Conservation (phyloP, 2,888 invertebrate species). For the Psococerastis gibbosa region DNA sequence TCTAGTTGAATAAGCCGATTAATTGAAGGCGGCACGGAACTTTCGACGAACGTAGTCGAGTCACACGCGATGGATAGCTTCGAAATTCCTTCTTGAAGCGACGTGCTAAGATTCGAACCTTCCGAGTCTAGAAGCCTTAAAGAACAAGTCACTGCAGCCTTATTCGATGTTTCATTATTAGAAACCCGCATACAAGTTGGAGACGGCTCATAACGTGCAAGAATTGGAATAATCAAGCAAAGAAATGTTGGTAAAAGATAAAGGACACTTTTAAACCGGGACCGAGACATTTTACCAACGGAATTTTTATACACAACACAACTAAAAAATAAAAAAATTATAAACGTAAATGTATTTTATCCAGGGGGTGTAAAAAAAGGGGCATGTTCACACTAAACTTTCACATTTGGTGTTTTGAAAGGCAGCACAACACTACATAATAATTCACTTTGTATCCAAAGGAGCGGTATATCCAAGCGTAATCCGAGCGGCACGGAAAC, state of each 20-base stretch:
- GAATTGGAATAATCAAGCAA: not conserved
- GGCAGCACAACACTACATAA: not conserved
- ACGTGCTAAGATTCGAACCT: conserved; percentile 42
- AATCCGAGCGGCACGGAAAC: not conserved
- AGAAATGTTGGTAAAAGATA: not conserved
- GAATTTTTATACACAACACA: too few relatives aligned
- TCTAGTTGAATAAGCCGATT: conserved; percentile 51
- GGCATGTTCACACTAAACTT: too few relatives aligned
- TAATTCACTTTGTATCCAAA: not conserved
- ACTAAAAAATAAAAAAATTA: not conserved
- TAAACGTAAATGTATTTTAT: too few relatives aligned
- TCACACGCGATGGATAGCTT: conserved; percentile 58
- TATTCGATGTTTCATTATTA: conserved; percentile 25
- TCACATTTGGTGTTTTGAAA: too few relatives aligned
- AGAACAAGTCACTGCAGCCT: conserved; percentile 40
- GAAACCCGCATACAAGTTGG: not conserved
- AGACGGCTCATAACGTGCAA: not conserved
- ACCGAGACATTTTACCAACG: conserved; percentile 1
- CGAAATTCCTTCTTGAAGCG: conserved; percentile 47
- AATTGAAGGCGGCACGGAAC: conserved; percentile 51
- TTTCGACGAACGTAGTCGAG: conserved; percentile 58
- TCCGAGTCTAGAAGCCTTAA: conserved; percentile 50
- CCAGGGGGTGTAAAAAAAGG: too few relatives aligned
- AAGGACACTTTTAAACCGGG: not conserved
- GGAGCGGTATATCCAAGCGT: not conserved